Percentiles rank a stretch among this genome's conserved stretches.
phyloP scores from a whole-genome alignment of 2,113 vertebrate species.

The Tonatia bakeri region DNA sequence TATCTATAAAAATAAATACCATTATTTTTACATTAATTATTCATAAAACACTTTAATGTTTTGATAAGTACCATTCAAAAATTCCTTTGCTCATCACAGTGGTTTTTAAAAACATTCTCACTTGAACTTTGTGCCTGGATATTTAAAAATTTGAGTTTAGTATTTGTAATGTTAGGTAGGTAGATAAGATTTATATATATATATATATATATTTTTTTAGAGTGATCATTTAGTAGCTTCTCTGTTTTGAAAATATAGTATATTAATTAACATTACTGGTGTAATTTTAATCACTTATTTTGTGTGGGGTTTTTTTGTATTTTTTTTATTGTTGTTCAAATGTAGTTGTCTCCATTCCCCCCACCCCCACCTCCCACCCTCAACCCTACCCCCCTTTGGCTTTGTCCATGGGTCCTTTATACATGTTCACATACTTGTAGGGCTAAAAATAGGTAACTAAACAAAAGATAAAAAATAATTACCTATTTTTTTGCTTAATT shows the following conservation, averaged over 20 bases:
- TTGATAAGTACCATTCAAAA: background rate
- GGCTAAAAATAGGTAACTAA: no score
- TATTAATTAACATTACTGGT: background rate
- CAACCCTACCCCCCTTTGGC: no score
- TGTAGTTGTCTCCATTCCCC: no score
- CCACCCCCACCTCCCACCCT: no score
- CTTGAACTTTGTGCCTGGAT: background rate
- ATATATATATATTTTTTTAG: background rate
- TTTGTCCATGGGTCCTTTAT: no score
- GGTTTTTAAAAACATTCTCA: background rate
- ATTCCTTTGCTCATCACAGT: background rate
- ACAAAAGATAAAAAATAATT: background rate
- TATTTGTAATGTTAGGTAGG: background rate
- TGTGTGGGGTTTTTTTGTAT: no score
- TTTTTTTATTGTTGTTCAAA: no score
- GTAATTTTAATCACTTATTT: background rate
- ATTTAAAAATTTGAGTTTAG: background rate
- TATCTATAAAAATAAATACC: background rate
- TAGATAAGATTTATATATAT: background rate
- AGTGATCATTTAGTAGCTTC: background rate
- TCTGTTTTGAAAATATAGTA: constrained; percentile 15
- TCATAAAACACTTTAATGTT: background rate
- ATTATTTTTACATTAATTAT: background rate
- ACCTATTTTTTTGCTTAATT: background rate
- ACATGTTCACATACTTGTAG: no score